Percentiles rank a stretch among this genome's conserved stretches.
phyloP scores from a whole-genome alignment of 2,113 vertebrate species.

The Rattus rattus region DNA sequence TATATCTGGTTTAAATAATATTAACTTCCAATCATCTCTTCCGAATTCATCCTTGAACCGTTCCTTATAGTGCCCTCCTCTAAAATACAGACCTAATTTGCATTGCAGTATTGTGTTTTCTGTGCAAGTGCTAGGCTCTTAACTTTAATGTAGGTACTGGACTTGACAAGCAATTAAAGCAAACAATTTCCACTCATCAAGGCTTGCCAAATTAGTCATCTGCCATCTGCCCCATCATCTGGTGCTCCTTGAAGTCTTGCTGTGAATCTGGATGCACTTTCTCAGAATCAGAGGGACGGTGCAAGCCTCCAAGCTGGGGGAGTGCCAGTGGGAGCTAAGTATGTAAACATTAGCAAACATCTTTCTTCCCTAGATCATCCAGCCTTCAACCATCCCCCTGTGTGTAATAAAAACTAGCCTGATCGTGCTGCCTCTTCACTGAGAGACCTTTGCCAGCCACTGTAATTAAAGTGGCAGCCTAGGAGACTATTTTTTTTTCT shows the following conservation, averaged over 20 bases:
- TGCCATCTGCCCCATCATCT: conserved; percentile 95
- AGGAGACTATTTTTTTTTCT: neutral
- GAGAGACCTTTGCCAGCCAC: conserved; percentile 29
- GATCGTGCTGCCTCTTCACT: neutral
- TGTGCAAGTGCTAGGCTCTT: conserved; percentile 86
- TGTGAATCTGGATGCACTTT: conserved; percentile 84
- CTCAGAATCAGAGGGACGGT: conserved; percentile 75
- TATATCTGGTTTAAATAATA: neutral
- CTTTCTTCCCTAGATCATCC: conserved; percentile 62
- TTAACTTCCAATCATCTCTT: neutral
- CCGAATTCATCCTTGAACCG: neutral
- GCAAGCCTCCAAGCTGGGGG: conserved; percentile 77
- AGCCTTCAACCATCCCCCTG: conserved; percentile 38
- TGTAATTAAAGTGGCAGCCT: conserved; percentile 13
- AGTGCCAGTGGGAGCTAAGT: conserved; percentile 72
- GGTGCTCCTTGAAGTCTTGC: conserved; percentile 88
- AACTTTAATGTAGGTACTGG: conserved; percentile 88
- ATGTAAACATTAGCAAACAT: conserved; percentile 66
- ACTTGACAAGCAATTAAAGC: conserved; percentile 97
- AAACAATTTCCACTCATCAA: conserved; percentile 92
- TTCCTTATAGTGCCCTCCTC: neutral
- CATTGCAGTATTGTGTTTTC: conserved; percentile 77
- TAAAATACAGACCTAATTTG: conserved; percentile 52
- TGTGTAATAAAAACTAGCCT: conserved; percentile 53
- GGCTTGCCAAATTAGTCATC: conserved; percentile 90